Evolutionary conservation across 2,113 vertebrate genomes (phyloP).

Genomic region (Chaenocephalus aceratus): DNA sequence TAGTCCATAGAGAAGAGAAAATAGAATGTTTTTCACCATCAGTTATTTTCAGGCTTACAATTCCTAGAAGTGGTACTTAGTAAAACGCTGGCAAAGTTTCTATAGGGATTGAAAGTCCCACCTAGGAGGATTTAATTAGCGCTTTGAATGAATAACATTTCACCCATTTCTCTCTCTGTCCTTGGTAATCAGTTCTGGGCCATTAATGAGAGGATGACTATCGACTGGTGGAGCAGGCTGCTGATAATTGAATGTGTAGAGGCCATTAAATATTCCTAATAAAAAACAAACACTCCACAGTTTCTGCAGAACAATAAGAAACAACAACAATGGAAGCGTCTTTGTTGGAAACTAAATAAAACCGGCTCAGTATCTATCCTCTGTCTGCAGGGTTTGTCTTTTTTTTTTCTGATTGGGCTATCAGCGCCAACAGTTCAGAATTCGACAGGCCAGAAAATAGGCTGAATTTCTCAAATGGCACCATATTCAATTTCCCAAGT

Average conservation of each 20-base stretch:
- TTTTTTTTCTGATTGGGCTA: slow-evolving; percentile 30
- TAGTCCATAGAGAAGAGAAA: neutral
- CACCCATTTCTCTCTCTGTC: slow-evolving; percentile 73
- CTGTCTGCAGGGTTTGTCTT: neutral
- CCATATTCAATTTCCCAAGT: slow-evolving; percentile 53
- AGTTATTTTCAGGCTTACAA: slow-evolving; percentile 41
- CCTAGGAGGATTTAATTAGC: slow-evolving; percentile 80
- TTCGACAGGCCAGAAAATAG: slow-evolving; percentile 63
- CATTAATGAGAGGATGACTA: slow-evolving; percentile 84
- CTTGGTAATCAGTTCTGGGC: slow-evolving; percentile 81
- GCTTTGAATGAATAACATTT: slow-evolving; percentile 80
- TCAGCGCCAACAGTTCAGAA: slow-evolving; percentile 48
- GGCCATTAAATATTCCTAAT: slow-evolving; percentile 85
- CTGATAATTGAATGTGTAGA: slow-evolving; percentile 85
- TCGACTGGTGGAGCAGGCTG: slow-evolving; percentile 77
- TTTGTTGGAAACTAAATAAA: slow-evolving; percentile 24
- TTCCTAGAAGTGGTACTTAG: slow-evolving; percentile 24
- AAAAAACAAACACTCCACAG: slow-evolving; percentile 82
- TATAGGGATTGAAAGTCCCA: slow-evolving; percentile 67
- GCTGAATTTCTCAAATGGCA: slow-evolving; percentile 45
- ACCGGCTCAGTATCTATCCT: slow-evolving; percentile 15
- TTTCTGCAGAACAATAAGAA: slow-evolving; percentile 53
- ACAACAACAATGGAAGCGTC: slow-evolving; percentile 39
- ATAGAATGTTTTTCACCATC: neutral
- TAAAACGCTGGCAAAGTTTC: slow-evolving; percentile 57